Conservation (phyloP, 2,113 vertebrate genomes). For the Phodopus roborovskii region DNA sequence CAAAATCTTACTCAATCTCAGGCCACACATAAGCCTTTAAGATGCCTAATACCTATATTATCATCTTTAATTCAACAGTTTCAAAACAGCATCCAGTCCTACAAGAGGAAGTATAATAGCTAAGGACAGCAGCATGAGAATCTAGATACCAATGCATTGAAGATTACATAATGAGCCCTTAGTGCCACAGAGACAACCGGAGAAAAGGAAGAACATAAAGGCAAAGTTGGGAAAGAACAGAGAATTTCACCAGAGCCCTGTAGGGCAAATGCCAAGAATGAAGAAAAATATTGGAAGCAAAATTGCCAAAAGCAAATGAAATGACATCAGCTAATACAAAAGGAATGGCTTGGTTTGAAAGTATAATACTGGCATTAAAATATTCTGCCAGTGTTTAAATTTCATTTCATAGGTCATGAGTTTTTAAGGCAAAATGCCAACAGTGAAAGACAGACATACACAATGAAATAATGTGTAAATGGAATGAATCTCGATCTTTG, state of each 20-base stretch:
- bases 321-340: slow-evolving; percentile 30
- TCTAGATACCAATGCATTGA: neutral
- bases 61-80: neutral
- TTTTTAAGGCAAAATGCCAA: slow-evolving; percentile 58
- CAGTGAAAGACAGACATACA: neutral
- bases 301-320: slow-evolving; percentile 16
- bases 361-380: neutral
- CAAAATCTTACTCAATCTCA: neutral
- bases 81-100: neutral
- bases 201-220: neutral
- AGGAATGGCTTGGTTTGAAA: neutral
- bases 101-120: neutral
- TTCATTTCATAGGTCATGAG: slow-evolving; percentile 9
- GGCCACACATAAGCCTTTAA: neutral
- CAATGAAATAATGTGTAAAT: slow-evolving; percentile 5
- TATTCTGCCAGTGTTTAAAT: neutral
- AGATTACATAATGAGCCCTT: neutral
- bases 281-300: slow-evolving; percentile 40
- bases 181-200: neutral
- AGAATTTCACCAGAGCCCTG: neutral
- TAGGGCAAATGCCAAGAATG: neutral
- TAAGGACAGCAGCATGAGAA: neutral
- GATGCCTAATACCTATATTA: neutral
- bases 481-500: neutral
- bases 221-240: neutral